Evolutionary conservation across 2,888 invertebrate species (phyloP).

Genomic region (Hartigia nigra): DNA sequence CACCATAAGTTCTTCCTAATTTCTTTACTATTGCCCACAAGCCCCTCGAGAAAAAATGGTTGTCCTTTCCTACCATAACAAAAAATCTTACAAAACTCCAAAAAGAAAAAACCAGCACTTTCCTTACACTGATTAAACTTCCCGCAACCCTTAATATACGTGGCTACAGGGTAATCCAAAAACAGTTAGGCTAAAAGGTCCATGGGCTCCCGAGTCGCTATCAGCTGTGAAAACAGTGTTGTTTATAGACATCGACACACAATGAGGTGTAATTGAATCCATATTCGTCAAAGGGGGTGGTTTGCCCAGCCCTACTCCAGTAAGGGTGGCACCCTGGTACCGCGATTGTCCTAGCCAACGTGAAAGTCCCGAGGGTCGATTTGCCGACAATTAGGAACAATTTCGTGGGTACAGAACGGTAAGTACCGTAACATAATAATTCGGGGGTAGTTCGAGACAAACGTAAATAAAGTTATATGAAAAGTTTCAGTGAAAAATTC

Average conservation of each 20-base stretch:
- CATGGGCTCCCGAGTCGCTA: constrained; percentile 31
- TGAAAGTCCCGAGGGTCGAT: constrained; percentile 39
- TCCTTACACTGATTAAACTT: background rate
- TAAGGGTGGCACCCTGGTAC: constrained; percentile 22
- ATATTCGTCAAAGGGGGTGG: constrained; percentile 45
- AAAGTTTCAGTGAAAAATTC: constrained; percentile 2
- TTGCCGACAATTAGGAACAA: constrained; percentile 60
- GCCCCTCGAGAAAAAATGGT: no score
- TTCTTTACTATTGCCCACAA: background rate
- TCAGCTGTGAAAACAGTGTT: constrained; percentile 64
- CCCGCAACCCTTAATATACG: background rate
- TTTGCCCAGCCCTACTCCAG: constrained; percentile 7
- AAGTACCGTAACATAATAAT: constrained; percentile 14
- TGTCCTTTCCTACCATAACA: background rate
- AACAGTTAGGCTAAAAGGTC: background rate
- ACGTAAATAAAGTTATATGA: background rate
- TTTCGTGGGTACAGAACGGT: constrained; percentile 27
- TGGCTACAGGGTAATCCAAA: background rate
- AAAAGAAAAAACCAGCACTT: background rate
- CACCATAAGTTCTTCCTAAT: background rate
- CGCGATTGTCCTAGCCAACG: constrained; percentile 4
- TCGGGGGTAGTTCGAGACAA: constrained; percentile 21
- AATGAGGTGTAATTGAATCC: constrained; percentile 64
- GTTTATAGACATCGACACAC: constrained; percentile 60
- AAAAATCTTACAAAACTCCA: background rate